Evolutionary conservation across 2,113 vertebrate species (phyloP), one percentile per base, ranked within the genome.

Genomic region (Melospiza georgiana): DNA sequence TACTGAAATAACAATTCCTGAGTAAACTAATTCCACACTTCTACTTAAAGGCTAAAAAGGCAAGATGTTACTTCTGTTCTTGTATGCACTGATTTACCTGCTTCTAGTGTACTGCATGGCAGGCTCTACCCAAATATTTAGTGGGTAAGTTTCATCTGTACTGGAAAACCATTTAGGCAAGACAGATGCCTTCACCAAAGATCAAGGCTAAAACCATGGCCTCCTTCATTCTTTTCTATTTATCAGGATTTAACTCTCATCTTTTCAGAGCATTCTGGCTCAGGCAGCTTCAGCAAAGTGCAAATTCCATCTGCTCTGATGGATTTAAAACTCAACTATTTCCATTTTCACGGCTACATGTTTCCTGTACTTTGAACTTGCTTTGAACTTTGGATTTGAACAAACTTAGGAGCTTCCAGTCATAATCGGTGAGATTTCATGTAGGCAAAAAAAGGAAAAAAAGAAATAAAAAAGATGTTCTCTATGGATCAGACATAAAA

Each of bases 321-420:
- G 76, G 87, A 80, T 94, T 88, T 87, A 90, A 93, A 94, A 95
- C 78, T 80, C 87, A 90, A 69, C 74, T 79, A 83, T 91, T 96
- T 76, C 85, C 82, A 92, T 96, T 95, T 95, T 95, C 22, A 28
- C 68, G 75, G 82, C 51, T 93, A 81, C 65, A 41, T 41, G 92
- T 49, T 96, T 95, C 91, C 93, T 90, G 58, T 94, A 79, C 81
- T 96, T 96, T 93, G 91, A 96, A 94, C 78, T 85, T 73, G 63
- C 93, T 95, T 96, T 96, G 87, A 95, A 90, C 75, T 86, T 79
- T 21, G 30, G 72, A 31, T 93, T 96, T 92, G 90, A 96, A 93
- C 90, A 93, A 96, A 94, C 79, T 86, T 86, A 68, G 82, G 85
- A 94, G 48, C 48, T 96, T 93, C 55, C 55, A 90, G 75, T 90